Percentiles rank a stretch among this genome's conserved stretches.
Evolutionary conservation across 1,140 invertebrate species (phyloP).

Genomic region (Anadara kagoshimensis): DNA sequence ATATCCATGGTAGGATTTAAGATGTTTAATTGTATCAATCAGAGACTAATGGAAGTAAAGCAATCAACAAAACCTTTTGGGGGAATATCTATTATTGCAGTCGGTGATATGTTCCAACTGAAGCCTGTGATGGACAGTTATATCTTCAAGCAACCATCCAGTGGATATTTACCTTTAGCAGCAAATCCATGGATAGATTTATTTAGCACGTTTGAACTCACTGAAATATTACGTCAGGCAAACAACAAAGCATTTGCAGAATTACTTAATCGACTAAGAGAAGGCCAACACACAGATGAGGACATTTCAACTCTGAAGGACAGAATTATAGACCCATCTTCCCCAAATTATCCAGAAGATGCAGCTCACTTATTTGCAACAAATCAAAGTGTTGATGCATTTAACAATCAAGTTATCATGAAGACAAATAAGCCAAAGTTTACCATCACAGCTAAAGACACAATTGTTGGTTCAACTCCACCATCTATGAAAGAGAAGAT

Average conservation of each 20-base stretch:
- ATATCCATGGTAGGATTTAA: constrained; percentile 46
- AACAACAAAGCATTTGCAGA: constrained; percentile 43
- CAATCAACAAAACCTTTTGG: constrained; percentile 5
- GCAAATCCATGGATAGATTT: constrained; percentile 43
- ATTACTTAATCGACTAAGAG: constrained; percentile 45
- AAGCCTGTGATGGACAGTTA: constrained; percentile 45
- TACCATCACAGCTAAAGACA: constrained; percentile 2
- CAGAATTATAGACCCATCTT: not conserved
- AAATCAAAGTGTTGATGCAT: constrained; percentile 5
- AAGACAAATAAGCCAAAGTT: not conserved
- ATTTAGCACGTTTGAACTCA: constrained; percentile 47
- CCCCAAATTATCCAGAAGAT: constrained; percentile 1
- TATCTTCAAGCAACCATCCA: constrained; percentile 32
- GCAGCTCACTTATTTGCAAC: constrained; percentile 11
- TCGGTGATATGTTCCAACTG: constrained; percentile 48
- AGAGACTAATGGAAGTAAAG: constrained; percentile 15
- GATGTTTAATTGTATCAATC: constrained; percentile 31
- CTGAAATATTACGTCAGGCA: constrained; percentile 44
- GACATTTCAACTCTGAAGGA: constrained; percentile 33
- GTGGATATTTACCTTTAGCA: constrained; percentile 36
- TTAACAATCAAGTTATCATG: not conserved
- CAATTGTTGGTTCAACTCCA: constrained; percentile 13
- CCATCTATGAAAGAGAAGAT: constrained; percentile 18
- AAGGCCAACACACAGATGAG: constrained; percentile 42
- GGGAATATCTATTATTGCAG: constrained; percentile 8